phyloP scores from a whole-genome alignment of 2,113 vertebrate species.

The Opisthocomus hoazin region DNA sequence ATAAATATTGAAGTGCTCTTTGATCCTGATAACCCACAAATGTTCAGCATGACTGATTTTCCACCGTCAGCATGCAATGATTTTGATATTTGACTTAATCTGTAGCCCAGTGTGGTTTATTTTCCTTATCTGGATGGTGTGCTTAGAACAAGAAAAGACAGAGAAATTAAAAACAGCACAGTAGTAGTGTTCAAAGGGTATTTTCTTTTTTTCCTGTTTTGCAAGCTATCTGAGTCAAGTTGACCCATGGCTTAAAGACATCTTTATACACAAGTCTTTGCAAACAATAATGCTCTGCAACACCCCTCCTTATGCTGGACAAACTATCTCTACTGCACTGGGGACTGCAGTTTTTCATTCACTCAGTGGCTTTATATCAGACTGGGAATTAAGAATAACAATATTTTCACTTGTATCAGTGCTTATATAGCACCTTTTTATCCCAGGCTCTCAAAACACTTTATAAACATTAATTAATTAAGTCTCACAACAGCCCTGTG shows the following conservation, averaged over 20 bases:
- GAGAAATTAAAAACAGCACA: constrained; percentile 70
- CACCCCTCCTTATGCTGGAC: neutral
- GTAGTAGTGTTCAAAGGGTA: neutral
- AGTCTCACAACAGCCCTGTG: constrained; percentile 52
- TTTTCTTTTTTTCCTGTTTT: neutral
- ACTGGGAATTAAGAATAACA: constrained; percentile 27
- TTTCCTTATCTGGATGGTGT: constrained; percentile 68
- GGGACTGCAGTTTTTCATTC: neutral
- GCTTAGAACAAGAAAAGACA: constrained; percentile 62
- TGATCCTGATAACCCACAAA: constrained; percentile 77
- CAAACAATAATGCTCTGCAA: constrained; percentile 9
- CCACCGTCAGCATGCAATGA: constrained; percentile 62
- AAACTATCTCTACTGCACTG: neutral
- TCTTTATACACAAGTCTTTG: neutral
- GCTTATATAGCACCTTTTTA: constrained; percentile 44
- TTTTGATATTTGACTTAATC: constrained; percentile 75
- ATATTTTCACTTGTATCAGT: constrained; percentile 14
- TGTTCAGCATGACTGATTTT: constrained; percentile 74
- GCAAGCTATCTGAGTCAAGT: neutral
- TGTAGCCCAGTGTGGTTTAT: constrained; percentile 63
- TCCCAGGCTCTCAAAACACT: constrained; percentile 44
- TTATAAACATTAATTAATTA: constrained; percentile 69
- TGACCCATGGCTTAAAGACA: constrained; percentile 6
- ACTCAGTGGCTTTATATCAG: neutral
- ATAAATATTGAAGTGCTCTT: constrained; percentile 71